These are phyloP conservation scores for Smithornis capensis DNA, from an alignment of 2,113 vertebrate genomes.

Conservation along the genomic window DNA sequence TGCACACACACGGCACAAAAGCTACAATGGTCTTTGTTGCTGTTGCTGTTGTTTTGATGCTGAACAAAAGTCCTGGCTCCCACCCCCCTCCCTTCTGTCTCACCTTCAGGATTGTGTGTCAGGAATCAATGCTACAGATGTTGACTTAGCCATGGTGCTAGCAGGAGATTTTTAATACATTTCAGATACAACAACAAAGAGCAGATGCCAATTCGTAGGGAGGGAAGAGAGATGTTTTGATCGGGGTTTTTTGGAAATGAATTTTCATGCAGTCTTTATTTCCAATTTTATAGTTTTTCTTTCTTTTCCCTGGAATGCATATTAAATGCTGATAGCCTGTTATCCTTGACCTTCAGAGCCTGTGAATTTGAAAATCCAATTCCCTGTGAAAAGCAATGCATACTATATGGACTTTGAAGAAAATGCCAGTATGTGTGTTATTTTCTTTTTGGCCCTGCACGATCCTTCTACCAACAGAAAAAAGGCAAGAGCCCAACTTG, in stretches of 20 bases:
- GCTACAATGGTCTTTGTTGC: background rate
- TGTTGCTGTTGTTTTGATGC: slow-evolving; percentile 34
- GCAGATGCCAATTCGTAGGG: slow-evolving; percentile 26
- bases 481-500: background rate
- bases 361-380: slow-evolving; percentile 68
- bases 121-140: slow-evolving; percentile 56
- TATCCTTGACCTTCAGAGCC: slow-evolving; percentile 65
- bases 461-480: background rate
- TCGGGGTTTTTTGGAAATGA: slow-evolving; percentile 43
- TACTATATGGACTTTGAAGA: slow-evolving; percentile 40
- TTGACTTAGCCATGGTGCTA: slow-evolving; percentile 32
- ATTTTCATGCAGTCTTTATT: slow-evolving; percentile 63
- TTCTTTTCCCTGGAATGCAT: slow-evolving; percentile 41
- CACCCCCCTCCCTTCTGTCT: background rate
- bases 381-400: slow-evolving; percentile 52
- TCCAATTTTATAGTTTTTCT: slow-evolving; percentile 21
- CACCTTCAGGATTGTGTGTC: slow-evolving; percentile 51
- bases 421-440: slow-evolving; percentile 37
- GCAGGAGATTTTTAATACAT: slow-evolving; percentile 47
- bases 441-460: background rate
- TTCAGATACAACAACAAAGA: slow-evolving; percentile 53
- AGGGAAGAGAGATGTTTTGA: slow-evolving; percentile 48
- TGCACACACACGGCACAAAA: background rate
- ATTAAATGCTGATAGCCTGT: slow-evolving; percentile 69
- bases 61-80: slow-evolving; percentile 11